Conservation (phyloP, 1,140 invertebrate genomes). For the Meloidogyne floridensis region DNA sequence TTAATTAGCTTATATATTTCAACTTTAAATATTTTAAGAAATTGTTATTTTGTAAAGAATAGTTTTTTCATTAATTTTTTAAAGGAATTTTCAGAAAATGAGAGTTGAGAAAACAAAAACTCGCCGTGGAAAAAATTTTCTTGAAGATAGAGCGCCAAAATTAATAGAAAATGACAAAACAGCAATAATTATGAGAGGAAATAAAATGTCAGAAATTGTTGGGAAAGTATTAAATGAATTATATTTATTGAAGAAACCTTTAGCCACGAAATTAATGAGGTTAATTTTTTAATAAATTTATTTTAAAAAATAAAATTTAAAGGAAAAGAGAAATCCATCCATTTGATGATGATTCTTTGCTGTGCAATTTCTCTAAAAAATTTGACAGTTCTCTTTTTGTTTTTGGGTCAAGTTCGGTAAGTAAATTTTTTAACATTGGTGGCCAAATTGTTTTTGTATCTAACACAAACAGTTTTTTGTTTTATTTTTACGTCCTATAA, state of each 20-base stretch:
- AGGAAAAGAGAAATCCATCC: constrained; percentile 81
- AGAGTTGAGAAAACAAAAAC: constrained; percentile 72
- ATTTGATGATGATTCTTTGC: constrained; percentile 79
- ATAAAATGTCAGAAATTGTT: constrained; percentile 78
- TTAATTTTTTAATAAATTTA: constrained; percentile 25
- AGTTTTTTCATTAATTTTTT: neutral
- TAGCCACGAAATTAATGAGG: constrained; percentile 66
- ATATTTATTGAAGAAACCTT: constrained; percentile 69
- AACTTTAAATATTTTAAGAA: no score
- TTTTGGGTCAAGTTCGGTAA: constrained; percentile 78
- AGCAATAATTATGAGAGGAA: constrained; percentile 81
- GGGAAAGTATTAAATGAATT: constrained; percentile 83
- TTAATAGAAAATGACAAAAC: constrained; percentile 84
- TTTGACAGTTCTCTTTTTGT: constrained; percentile 85
- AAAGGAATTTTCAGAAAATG: constrained; percentile 3
- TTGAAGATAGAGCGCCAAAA: constrained; percentile 82
- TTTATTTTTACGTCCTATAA: neutral
- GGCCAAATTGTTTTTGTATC: no score
- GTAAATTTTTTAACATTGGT: neutral
- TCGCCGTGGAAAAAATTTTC: constrained; percentile 80
- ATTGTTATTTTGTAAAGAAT: no score
- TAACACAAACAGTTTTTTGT: no score
- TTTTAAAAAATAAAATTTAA: constrained; percentile 15
- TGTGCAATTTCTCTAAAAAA: constrained; percentile 84
- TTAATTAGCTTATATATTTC: no score